Evolutionary conservation across 2,888 invertebrate genomes (phyloP).

Genomic region (Ophion ellenae): DNA sequence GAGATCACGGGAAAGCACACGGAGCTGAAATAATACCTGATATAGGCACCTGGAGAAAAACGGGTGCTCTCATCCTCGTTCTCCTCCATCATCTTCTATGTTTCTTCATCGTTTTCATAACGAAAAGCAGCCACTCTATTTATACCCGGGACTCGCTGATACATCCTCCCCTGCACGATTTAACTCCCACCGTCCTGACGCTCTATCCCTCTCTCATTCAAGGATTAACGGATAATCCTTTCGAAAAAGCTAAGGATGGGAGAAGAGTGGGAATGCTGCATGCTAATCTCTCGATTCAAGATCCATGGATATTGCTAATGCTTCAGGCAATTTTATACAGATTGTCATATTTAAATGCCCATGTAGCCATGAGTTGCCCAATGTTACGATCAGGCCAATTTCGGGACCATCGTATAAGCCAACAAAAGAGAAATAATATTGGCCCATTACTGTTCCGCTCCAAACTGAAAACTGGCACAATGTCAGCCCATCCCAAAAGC

Average conservation of each 20-base stretch:
- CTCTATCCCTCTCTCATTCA: constrained; percentile 66
- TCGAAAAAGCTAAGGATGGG: constrained; percentile 81
- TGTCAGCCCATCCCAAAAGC: too few relatives aligned
- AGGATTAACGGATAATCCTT: constrained; percentile 83
- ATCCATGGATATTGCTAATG: constrained; percentile 75
- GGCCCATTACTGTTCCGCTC: too few relatives aligned
- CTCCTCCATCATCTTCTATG: constrained; percentile 64
- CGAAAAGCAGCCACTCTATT: constrained; percentile 62
- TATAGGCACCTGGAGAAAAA: constrained; percentile 80
- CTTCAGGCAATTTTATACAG: constrained; percentile 26
- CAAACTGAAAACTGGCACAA: too few relatives aligned
- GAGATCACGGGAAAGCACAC: constrained; percentile 63
- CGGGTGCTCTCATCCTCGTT: constrained; percentile 71
- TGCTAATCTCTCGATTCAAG: constrained; percentile 83
- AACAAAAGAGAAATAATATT: too few relatives aligned
- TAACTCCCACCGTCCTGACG: constrained; percentile 62
- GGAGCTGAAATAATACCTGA: constrained; percentile 82
- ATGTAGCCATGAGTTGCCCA: too few relatives aligned
- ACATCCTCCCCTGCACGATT: constrained; percentile 28
- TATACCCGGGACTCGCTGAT: constrained; percentile 50
- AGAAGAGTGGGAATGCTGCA: constrained; percentile 83
- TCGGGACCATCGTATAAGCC: too few relatives aligned
- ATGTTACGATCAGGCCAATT: too few relatives aligned
- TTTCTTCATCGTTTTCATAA: constrained; percentile 65
- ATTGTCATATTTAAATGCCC: constrained; percentile 26